Evolutionary conservation across 2,797 vertebrate genomes (phyloP), one percentile per base, ranked within the genome.

Genomic region (Chloroceryle inda): DNA sequence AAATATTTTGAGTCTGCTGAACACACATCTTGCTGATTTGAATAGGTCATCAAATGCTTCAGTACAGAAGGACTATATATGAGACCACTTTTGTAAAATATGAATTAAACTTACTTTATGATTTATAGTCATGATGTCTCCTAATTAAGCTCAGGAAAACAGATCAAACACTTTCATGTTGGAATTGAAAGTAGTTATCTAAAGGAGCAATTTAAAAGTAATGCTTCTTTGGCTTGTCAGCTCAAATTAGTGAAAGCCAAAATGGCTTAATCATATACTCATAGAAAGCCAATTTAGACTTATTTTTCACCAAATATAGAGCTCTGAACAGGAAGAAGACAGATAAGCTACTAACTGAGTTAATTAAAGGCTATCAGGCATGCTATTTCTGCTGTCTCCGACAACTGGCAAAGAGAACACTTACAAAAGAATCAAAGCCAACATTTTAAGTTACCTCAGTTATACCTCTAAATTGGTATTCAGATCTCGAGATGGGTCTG

Each of bases 131-230:
- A 80, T 26, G 64, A 91, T 55, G 79, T 83, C 69, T 83, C 55
- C 74, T 35, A 95, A 94, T 92, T 95, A 94, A 88, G 62, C 64
- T 84, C 87, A 86, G 87, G 69, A 91, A 88, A 96, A 90, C 78
- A 95, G 74, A 94, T 73, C 77, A 95, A 96, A 94, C 93, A 96
- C 92, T 96, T 96, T 26, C 53, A 40, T 40, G 38, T 75, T 92
- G 69, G 82, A 92, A 92, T 3, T 83, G 87, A 92, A 95, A 92
- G 50, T 83, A 92, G 82, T 85, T 91, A 88, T 69, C 89, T 88
- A 88, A 92, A 94, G 85, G 75, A 89, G 91, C 91, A 94, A 96
- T 96, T 97, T 95, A 96, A 96, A 96, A 95, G 95, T 94, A 95
- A 96, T 96, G 96, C 91, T 96, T 85, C 95, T 96, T 83, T 91